Conservation (phyloP, 1,140 invertebrate genomes). For the Plectus sambesii region DNA sequence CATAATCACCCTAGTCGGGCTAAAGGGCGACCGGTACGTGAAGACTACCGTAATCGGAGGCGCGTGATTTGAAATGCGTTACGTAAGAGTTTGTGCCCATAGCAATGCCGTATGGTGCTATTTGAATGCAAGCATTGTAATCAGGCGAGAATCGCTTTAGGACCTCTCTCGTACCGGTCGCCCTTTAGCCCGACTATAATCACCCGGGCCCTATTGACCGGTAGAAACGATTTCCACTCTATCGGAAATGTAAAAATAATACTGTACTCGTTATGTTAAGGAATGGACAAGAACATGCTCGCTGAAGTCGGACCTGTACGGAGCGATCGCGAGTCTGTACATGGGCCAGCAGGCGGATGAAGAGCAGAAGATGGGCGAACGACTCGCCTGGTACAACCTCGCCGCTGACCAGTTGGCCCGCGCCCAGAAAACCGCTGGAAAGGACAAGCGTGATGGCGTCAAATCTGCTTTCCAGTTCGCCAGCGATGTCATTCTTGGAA, state of each 20-base stretch:
- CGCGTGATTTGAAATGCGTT: too few species aligned
- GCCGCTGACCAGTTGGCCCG: conserved; percentile 68
- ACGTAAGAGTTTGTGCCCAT: too few species aligned
- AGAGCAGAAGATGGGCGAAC: conserved; percentile 80
- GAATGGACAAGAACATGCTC: conserved; percentile 51
- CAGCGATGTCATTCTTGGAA: conserved; percentile 73
- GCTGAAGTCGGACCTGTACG: conserved; percentile 48
- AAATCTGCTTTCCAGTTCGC: conserved; percentile 65
- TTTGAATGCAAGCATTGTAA: too few species aligned
- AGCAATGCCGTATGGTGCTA: too few species aligned
- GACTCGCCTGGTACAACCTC: conserved; percentile 69
- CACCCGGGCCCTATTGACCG: too few species aligned
- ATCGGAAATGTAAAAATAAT: conserved; percentile 55
- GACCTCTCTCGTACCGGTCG: too few species aligned
- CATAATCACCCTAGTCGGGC: too few species aligned
- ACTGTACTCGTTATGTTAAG: conserved; percentile 65
- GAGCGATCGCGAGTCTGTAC: conserved; percentile 60
- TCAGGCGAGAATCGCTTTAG: too few species aligned
- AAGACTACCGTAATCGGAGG: too few species aligned
- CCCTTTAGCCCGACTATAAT: too few species aligned
- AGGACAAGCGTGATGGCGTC: conserved; percentile 51
- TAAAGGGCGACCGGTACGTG: too few species aligned
- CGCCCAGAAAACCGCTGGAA: conserved; percentile 63
- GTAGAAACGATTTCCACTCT: too few species aligned
- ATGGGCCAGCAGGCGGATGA: conserved; percentile 81